phyloP scores from a whole-genome alignment of 2,113 vertebrate species.

The Pseudorectes ferrugineus region DNA sequence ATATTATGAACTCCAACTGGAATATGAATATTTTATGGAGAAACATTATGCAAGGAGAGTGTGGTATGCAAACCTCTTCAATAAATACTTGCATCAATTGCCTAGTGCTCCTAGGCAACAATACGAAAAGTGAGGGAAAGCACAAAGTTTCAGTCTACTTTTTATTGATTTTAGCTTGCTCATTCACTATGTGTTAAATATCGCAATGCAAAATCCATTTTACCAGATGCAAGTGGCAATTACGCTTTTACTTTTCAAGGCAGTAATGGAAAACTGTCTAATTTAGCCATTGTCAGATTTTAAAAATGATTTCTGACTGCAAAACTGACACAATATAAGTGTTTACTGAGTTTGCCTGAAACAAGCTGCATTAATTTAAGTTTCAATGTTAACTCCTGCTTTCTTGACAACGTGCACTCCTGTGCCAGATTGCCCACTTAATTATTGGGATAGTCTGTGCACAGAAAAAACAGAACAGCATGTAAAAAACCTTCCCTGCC shows the following conservation, averaged over 20 bases:
- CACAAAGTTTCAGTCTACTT: neutral
- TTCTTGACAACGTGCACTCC: neutral
- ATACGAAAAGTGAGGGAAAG: neutral
- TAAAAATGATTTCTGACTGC: constrained; percentile 6
- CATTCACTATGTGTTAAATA: constrained; percentile 42
- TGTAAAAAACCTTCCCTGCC: neutral
- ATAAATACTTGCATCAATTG: constrained; percentile 14
- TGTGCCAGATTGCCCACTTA: neutral
- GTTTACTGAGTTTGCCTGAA: constrained; percentile 13
- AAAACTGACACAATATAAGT: neutral
- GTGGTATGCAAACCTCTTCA: neutral
- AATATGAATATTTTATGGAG: neutral
- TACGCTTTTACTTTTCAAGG: constrained; percentile 10
- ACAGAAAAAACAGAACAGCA: neutral
- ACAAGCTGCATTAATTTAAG: neutral
- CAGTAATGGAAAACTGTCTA: constrained; percentile 25
- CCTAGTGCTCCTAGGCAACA: neutral
- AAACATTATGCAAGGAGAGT: neutral
- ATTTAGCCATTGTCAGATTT: constrained; percentile 29
- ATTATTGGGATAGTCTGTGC: neutral
- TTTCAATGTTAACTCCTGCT: neutral
- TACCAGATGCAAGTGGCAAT: constrained; percentile 17
- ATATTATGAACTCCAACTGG: neutral
- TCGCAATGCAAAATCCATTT: constrained; percentile 9
- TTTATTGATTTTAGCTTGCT: constrained; percentile 20